These are phyloP conservation scores for Trachemys scripta DNA, from an alignment of 2,113 vertebrate species.

Conservation along the genomic window DNA sequence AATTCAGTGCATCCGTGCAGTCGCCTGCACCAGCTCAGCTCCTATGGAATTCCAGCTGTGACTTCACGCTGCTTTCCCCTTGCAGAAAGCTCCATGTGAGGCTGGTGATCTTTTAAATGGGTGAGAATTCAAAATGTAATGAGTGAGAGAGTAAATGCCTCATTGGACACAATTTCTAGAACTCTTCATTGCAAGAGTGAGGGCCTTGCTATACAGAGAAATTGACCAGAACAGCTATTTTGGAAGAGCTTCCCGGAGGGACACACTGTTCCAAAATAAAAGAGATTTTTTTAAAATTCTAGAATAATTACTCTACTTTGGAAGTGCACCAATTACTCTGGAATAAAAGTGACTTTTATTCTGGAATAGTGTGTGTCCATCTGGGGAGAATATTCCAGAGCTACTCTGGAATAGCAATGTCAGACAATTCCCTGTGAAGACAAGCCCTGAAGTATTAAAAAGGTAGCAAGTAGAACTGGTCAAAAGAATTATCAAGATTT, in stretches of 20 bases:
- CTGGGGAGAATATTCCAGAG: neutral
- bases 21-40: neutral
- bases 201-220: no score
- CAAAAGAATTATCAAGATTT: conserved; percentile 21
- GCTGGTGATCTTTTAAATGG: neutral
- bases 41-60: neutral
- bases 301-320: neutral
- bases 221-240: no score
- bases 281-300: neutral
- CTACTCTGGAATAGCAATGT: neutral
- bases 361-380: neutral
- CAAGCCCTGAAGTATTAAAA: neutral
- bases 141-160: neutral
- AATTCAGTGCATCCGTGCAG: fast-evolving
- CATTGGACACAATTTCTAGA: neutral
- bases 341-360: neutral
- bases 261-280: neutral
- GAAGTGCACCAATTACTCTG: neutral
- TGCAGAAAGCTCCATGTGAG: neutral
- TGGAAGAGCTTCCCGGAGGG: neutral
- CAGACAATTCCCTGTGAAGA: fast-evolving
- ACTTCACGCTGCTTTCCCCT: neutral
- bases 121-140: neutral
- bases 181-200: neutral
- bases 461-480: neutral